Conservation (phyloP, 2,888 invertebrate species). For the Aporophyla lueneburgensis region DNA sequence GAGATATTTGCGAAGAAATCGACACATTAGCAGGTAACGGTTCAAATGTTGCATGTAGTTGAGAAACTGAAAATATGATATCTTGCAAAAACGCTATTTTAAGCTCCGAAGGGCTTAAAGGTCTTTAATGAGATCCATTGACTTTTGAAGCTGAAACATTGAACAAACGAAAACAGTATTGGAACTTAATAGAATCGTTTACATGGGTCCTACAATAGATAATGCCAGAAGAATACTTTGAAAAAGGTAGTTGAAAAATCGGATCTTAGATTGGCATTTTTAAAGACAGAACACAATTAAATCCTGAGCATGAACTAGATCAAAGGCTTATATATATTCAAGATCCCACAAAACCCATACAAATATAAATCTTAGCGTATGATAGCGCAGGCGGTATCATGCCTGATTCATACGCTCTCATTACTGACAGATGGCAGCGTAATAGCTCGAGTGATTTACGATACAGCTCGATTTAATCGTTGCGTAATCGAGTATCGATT, state of each 20-base stretch:
- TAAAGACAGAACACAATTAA: slow-evolving; percentile 7
- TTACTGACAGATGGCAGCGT: slow-evolving; percentile 87
- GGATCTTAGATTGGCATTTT: not conserved
- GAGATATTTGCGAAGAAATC: slow-evolving; percentile 18
- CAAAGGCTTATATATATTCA: slow-evolving; percentile 49
- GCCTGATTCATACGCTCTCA: slow-evolving; percentile 86
- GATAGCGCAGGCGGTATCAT: slow-evolving; percentile 63
- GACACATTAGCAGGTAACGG: slow-evolving; percentile 15
- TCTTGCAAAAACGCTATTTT: not conserved
- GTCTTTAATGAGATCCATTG: too few relatives aligned
- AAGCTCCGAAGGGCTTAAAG: not conserved
- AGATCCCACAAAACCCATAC: slow-evolving; percentile 49
- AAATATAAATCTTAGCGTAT: slow-evolving; percentile 62
- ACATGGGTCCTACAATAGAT: not conserved
- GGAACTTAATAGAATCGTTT: not conserved
- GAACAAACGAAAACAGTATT: not conserved
- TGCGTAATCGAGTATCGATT: slow-evolving; percentile 77
- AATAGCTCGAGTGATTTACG: slow-evolving; percentile 87
- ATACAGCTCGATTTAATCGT: slow-evolving; percentile 80
- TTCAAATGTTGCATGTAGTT: not conserved
- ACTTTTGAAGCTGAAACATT: not conserved
- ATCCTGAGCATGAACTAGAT: slow-evolving; percentile 32
- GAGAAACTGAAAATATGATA: not conserved
- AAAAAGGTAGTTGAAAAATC: too few relatives aligned
- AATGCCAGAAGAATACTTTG: not conserved